Conservation (phyloP, 2,888 invertebrate species). For the Euclidia mi region DNA sequence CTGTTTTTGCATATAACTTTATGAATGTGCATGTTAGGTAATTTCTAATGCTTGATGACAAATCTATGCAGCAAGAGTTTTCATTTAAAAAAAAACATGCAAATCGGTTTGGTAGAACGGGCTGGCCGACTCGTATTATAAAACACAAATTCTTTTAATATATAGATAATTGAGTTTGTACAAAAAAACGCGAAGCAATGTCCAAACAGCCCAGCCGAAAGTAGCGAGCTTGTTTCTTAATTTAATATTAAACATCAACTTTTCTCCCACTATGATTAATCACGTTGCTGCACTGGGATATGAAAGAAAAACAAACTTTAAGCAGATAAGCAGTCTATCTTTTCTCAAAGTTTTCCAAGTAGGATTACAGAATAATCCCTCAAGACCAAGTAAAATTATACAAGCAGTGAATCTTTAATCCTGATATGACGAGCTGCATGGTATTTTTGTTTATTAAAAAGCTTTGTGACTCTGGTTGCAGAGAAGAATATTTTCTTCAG, state of each 20-base stretch:
- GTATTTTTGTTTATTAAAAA: conserved; percentile 8
- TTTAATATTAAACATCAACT: conserved; percentile 3
- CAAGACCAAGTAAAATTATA: conserved; percentile 11
- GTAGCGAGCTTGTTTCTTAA: background rate
- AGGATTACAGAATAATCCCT: conserved; percentile 16
- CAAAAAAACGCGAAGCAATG: too few species aligned
- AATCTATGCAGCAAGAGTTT: too few species aligned
- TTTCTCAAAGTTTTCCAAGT: conserved; percentile 12
- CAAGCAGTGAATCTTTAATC: conserved; percentile 13
- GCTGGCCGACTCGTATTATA: too few species aligned
- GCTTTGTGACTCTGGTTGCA: background rate
- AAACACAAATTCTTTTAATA: too few species aligned
- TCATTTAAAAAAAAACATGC: too few species aligned
- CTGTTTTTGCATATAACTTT: too few species aligned
- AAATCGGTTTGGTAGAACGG: too few species aligned
- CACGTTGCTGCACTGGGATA: conserved; percentile 2
- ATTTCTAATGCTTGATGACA: too few species aligned
- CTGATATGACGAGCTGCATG: conserved; percentile 6
- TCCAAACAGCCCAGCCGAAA: too few species aligned
- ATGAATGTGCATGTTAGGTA: too few species aligned
- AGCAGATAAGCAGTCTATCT: conserved; percentile 19
- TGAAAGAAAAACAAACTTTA: conserved; percentile 17
- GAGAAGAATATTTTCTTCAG: too few species aligned
- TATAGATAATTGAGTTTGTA: too few species aligned
- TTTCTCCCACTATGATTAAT: conserved; percentile 7